These are phyloP conservation scores for Tokudaia tokunoshimensis DNA, from an alignment of 2,797 vertebrate genomes.

Conservation along the genomic window DNA sequence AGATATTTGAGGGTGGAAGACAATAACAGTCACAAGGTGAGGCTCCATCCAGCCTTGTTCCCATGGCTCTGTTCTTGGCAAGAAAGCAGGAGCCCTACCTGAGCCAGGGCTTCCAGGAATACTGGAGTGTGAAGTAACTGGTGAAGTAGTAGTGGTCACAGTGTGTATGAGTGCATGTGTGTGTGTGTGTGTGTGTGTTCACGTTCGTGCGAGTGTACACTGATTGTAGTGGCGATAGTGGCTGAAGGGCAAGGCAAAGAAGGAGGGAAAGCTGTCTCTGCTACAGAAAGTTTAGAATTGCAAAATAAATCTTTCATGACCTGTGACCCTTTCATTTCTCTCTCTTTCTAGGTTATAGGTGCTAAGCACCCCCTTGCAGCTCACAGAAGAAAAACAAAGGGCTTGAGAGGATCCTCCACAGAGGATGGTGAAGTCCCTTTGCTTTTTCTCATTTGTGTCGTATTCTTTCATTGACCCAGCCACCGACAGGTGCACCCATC, in stretches of 20 bases:
- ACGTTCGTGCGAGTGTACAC: too few species aligned
- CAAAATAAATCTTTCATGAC: neutral
- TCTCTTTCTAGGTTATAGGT: neutral
- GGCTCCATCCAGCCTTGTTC: neutral
- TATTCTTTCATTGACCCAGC: neutral
- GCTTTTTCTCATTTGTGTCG: slow-evolving; percentile 57
- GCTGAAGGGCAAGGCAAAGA: neutral
- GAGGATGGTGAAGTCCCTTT: neutral
- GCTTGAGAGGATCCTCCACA: neutral
- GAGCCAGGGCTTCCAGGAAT: neutral
- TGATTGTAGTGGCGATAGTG: neutral
- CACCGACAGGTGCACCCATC: slow-evolving; percentile 40
- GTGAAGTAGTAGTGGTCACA: neutral
- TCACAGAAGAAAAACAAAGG: neutral
- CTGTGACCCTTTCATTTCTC: slow-evolving; percentile 9
- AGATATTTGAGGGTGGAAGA: neutral
- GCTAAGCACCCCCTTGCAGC: neutral
- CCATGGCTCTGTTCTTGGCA: neutral
- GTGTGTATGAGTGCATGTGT: neutral
- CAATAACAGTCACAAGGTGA: neutral
- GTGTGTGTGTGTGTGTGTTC: neutral
- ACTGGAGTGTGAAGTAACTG: neutral
- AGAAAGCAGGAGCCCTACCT: neutral
- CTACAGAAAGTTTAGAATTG: slow-evolving; percentile 46
- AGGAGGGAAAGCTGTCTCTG: neutral